Percentiles rank a stretch among this genome's conserved stretches.
phyloP scores from a whole-genome alignment of 2,888 invertebrate species.

The Alviniconcha strummeri region DNA sequence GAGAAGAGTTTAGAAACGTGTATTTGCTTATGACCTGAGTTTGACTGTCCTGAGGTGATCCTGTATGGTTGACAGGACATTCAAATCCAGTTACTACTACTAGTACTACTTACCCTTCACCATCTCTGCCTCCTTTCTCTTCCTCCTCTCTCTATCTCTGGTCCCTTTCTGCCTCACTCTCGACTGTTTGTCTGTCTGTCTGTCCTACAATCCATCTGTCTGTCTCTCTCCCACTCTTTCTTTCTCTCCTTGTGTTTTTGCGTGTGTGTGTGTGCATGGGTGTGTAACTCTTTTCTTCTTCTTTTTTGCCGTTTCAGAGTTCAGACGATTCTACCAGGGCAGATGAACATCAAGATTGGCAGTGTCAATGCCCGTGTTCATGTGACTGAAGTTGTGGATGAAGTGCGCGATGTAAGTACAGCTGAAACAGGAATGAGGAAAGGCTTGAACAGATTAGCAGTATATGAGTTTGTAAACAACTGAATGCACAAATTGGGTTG shows the following conservation, averaged over 20 bases:
- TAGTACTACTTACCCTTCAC: too few relatives aligned
- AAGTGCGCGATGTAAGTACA: slow-evolving; percentile 41
- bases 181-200: not conserved
- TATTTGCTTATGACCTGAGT: too few relatives aligned
- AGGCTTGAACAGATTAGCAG: too few relatives aligned
- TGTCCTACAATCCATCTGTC: not conserved
- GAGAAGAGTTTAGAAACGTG: too few relatives aligned
- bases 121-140: not conserved
- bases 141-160: not conserved
- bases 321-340: slow-evolving; percentile 44
- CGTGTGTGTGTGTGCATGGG: too few relatives aligned
- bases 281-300: not conserved
- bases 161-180: not conserved
- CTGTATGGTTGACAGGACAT: too few relatives aligned
- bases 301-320: slow-evolving; percentile 45
- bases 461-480: too few relatives aligned
- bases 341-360: slow-evolving; percentile 53
- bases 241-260: not conserved
- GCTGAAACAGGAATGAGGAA: too few relatives aligned
- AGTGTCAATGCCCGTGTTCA: slow-evolving; percentile 54
- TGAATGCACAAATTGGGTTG: too few relatives aligned
- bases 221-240: slow-evolving; percentile 1
- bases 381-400: slow-evolving; percentile 56
- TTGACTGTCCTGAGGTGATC: too few relatives aligned
- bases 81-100: too few relatives aligned